These are phyloP conservation scores for Acromyrmex echinatior DNA, from an alignment of 1,140 invertebrate genomes.

Conservation along the genomic window DNA sequence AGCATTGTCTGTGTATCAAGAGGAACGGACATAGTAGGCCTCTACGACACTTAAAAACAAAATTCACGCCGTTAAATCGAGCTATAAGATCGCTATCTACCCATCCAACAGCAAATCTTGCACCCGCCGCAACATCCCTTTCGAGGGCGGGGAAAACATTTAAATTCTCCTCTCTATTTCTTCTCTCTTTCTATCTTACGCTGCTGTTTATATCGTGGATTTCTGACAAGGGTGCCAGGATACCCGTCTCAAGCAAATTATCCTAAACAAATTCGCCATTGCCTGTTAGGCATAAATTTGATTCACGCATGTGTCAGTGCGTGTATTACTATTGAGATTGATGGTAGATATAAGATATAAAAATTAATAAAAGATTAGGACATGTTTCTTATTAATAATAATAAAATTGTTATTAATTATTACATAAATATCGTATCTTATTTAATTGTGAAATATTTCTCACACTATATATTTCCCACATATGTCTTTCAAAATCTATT, in stretches of 20 bases:
- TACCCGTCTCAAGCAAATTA: conserved; percentile 30
- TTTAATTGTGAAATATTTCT: neutral
- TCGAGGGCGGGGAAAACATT: conserved; percentile 47
- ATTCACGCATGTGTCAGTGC: neutral
- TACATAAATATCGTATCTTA: neutral
- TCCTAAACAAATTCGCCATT: conserved; percentile 43
- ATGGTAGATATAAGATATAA: neutral
- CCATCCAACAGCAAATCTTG: conserved; percentile 56
- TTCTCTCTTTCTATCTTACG: conserved; percentile 22
- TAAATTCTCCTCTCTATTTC: conserved; percentile 46
- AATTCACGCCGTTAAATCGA: conserved; percentile 65
- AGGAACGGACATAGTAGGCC: conserved; percentile 20
- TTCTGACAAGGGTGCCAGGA: conserved; percentile 48
- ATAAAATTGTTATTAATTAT: conserved; percentile 21
- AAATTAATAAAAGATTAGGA: conserved; percentile 13
- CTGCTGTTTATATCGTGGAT: conserved; percentile 46
- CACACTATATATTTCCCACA: too few species aligned
- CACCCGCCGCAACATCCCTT: conserved; percentile 53
- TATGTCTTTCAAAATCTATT: neutral
- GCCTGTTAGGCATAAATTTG: conserved; percentile 36
- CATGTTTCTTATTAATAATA: neutral
- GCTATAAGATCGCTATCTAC: conserved; percentile 63
- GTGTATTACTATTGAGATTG: neutral
- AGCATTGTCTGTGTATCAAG: conserved; percentile 34
- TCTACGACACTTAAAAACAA: conserved; percentile 56